phyloP scores from a whole-genome alignment of 1,140 invertebrate genomes.

The Latrodectus geometricus region DNA sequence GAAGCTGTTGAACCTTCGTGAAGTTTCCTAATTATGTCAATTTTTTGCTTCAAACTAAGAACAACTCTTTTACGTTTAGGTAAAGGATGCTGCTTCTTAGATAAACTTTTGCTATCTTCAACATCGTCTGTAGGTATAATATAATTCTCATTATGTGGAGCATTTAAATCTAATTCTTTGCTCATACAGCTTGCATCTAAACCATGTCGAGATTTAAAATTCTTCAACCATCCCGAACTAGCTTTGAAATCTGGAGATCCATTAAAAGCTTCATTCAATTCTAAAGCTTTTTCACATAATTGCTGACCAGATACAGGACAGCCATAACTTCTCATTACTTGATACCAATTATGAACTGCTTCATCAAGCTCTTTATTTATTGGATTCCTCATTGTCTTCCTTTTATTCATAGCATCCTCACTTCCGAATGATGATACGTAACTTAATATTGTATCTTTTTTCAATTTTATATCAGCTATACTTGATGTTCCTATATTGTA shows the following conservation, averaged over 20 bases:
- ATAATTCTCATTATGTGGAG: not conserved
- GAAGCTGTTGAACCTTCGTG: not conserved
- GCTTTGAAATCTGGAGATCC: slow-evolving; percentile 34
- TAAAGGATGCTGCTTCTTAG: not conserved
- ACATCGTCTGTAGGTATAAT: not conserved
- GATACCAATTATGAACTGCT: slow-evolving; percentile 27
- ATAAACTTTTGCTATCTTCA: not conserved
- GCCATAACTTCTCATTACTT: not conserved
- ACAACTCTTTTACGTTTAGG: slow-evolving; percentile 18
- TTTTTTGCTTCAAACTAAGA: slow-evolving; percentile 20
- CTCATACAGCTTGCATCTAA: not conserved
- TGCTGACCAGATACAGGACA: not conserved
- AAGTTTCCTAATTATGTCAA: slow-evolving; percentile 17
- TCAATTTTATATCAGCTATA: slow-evolving; percentile 24
- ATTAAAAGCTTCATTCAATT: slow-evolving; percentile 15
- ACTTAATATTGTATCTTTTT: slow-evolving; percentile 9
- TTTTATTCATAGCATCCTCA: not conserved
- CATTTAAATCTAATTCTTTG: not conserved
- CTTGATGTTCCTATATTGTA: slow-evolving; percentile 32
- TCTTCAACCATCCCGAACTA: slow-evolving; percentile 31
- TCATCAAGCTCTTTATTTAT: slow-evolving; percentile 31
- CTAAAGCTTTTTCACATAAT: slow-evolving; percentile 51
- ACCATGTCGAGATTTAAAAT: slow-evolving; percentile 42
- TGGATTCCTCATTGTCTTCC: slow-evolving; percentile 49
- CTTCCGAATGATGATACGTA: slow-evolving; percentile 20